Percentiles rank a stretch among this genome's conserved stretches.
phyloP scores from a whole-genome alignment of 2,797 vertebrate genomes.

The Clamator glandarius region DNA sequence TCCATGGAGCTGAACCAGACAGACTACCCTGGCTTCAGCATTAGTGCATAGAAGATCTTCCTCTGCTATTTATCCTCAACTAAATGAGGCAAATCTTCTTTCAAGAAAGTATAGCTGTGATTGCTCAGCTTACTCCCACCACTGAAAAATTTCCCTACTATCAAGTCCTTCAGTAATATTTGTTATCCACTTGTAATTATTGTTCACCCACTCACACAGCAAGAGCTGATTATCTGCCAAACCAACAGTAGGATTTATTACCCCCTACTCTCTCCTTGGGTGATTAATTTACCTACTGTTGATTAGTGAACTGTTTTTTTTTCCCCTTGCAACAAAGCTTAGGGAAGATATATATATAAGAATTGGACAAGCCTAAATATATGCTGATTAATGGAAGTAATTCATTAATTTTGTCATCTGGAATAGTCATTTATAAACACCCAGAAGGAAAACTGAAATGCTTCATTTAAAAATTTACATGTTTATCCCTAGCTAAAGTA shows the following conservation, averaged over 20 bases:
- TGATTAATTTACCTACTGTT: constrained; percentile 36
- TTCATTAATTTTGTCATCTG: constrained; percentile 31
- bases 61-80: neutral
- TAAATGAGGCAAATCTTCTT: constrained; percentile 23
- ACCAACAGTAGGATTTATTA: constrained; percentile 46
- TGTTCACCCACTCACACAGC: constrained; percentile 19
- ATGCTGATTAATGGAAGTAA: constrained; percentile 46
- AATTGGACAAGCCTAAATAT: constrained; percentile 4
- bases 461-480: neutral
- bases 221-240: constrained; percentile 52
- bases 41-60: neutral
- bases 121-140: constrained; percentile 27
- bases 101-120: neutral
- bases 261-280: neutral
- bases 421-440: constrained; percentile 7
- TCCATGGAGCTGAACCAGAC: neutral
- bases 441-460: constrained; percentile 29
- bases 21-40: neutral
- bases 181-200: constrained; percentile 6
- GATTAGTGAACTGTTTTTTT: constrained; percentile 23
- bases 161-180: constrained; percentile 24
- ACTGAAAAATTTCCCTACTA: constrained; percentile 1
- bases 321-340: constrained; percentile 16
- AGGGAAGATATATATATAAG: neutral
- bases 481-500: constrained; percentile 9